Percentiles rank a stretch among this genome's conserved stretches.
These are phyloP conservation scores for Diarsia brunnea DNA, from an alignment of 2,888 invertebrate genomes.

Conservation along the genomic window DNA sequence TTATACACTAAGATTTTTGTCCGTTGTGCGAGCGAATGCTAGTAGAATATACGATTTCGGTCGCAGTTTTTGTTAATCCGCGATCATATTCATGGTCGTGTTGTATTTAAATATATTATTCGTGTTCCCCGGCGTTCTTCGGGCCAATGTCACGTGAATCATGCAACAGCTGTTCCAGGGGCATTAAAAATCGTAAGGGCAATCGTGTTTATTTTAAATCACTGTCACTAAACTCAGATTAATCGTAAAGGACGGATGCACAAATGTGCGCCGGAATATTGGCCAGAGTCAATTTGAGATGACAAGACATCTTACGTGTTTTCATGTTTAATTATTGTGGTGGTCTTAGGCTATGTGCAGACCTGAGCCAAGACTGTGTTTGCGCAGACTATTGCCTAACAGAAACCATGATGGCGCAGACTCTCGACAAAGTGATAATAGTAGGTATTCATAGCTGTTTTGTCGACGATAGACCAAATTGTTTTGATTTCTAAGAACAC, in stretches of 20 bases:
- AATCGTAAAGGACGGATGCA: constrained; percentile 69
- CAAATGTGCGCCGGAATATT: constrained; percentile 55
- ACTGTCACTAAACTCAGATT: constrained; percentile 76
- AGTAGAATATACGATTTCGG: constrained; percentile 66
- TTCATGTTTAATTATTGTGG: constrained; percentile 43
- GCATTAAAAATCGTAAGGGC: constrained; percentile 88
- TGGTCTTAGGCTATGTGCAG: constrained; percentile 17
- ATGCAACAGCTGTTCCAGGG: constrained; percentile 86
- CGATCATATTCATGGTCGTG: constrained; percentile 82
- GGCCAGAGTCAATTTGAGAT: constrained; percentile 45
- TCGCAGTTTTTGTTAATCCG: constrained; percentile 76
- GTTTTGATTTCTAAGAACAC: neutral
- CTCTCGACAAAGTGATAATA: neutral
- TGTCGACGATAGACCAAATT: neutral
- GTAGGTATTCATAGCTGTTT: neutral
- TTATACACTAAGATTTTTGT: constrained; percentile 78
- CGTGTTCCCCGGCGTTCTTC: constrained; percentile 80
- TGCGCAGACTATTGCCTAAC: neutral
- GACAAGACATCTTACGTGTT: constrained; percentile 39
- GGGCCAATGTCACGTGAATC: constrained; percentile 88
- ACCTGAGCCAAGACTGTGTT: constrained; percentile 20
- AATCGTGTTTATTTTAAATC: constrained; percentile 82
- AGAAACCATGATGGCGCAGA: neutral
- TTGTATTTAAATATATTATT: constrained; percentile 79
- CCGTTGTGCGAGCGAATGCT: constrained; percentile 66